phyloP scores from a whole-genome alignment of 2,113 vertebrate species.

The Brachypodius melanocephalos region DNA sequence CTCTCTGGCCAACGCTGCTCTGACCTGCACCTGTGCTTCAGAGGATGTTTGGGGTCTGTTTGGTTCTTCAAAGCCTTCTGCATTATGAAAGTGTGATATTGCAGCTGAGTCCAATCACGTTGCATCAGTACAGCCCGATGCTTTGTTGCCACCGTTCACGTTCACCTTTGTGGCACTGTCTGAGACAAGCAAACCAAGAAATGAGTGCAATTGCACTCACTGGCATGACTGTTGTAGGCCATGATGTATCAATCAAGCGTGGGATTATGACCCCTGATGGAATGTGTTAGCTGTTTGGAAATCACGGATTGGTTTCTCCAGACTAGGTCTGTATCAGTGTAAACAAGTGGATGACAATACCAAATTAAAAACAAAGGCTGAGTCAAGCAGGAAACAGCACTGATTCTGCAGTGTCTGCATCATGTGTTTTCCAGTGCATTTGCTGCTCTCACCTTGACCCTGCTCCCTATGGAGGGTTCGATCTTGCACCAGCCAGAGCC shows the following conservation, averaged over 20 bases:
- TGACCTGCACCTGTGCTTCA: background rate
- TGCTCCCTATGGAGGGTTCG: background rate
- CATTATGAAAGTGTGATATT: background rate
- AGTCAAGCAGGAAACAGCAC: conserved; percentile 26
- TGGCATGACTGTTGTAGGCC: background rate
- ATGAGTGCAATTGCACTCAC: background rate
- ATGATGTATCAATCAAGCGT: background rate
- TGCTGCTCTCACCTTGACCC: background rate
- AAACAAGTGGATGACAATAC: background rate
- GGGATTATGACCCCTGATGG: background rate
- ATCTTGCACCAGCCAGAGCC: background rate
- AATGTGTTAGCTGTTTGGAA: conserved; percentile 19
- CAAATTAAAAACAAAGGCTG: conserved; percentile 14
- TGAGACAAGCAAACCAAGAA: background rate
- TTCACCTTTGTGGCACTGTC: background rate
- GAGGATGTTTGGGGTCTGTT: background rate
- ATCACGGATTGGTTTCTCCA: background rate
- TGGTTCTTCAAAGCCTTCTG: background rate
- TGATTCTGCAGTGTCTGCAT: background rate
- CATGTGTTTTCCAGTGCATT: background rate
- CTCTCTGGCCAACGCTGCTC: background rate
- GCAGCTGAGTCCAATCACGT: background rate
- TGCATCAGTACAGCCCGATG: background rate
- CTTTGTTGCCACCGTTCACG: background rate
- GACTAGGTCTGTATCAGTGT: background rate